These are phyloP conservation scores for Hybognathus amarus DNA, from an alignment of 2,797 vertebrate genomes.

Conservation along the genomic window DNA sequence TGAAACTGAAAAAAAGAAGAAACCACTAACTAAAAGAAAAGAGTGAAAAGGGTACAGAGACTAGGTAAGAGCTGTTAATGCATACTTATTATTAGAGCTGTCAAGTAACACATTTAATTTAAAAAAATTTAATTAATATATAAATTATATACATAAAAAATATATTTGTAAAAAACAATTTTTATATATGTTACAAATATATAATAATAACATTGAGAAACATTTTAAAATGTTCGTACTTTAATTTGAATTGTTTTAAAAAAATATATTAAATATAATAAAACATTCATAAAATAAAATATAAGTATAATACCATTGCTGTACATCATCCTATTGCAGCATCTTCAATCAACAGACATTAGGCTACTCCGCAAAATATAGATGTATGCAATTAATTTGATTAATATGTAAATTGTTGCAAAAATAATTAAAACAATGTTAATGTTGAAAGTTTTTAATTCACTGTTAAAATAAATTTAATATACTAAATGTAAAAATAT, in stretches of 20 bases:
- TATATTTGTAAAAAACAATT: too few species aligned
- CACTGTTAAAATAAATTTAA: too few species aligned
- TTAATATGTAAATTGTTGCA: neutral
- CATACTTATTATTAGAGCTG: neutral
- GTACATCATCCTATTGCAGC: neutral
- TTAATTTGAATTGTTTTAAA: too few species aligned
- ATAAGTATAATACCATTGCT: neutral
- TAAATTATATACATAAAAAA: too few species aligned
- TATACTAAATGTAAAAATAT: neutral
- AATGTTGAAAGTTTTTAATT: neutral
- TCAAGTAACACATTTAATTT: neutral
- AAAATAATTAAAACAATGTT: neutral
- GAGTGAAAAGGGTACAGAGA: conserved; percentile 40
- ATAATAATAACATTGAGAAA: too few species aligned
- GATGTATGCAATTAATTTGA: too few species aligned
- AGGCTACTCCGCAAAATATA: neutral
- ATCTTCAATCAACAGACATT: neutral
- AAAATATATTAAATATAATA: too few species aligned
- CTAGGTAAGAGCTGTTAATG: conserved; percentile 63
- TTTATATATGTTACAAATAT: too few species aligned
- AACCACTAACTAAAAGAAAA: conserved; percentile 28
- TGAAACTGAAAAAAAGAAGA: neutral
- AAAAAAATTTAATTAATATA: neutral
- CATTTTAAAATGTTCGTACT: too few species aligned
- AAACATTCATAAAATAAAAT: neutral